Conservation (phyloP, 23 tunicate genomes). For the Trididemnum nubilum region DNA sequence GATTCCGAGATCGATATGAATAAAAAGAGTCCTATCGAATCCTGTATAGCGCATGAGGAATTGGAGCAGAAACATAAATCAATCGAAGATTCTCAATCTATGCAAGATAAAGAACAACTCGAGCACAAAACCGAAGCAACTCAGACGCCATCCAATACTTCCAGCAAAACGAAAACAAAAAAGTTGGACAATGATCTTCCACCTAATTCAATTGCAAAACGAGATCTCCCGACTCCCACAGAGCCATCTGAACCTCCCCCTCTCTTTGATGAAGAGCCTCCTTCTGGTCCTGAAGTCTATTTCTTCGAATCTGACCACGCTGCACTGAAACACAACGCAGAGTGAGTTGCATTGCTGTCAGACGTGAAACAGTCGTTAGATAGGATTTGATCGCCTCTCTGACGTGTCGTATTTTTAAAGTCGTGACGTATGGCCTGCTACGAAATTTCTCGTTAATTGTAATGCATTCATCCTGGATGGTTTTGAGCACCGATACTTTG, state of each 20-base stretch:
- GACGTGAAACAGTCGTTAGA: too few species aligned
- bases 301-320: slow-evolving; percentile 89
- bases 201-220: not conserved
- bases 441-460: too few species aligned
- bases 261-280: slow-evolving; percentile 77
- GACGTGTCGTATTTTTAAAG: not conserved
- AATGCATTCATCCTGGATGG: too few species aligned
- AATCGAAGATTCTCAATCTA: not conserved
- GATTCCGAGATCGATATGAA: slow-evolving; percentile 8
- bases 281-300: slow-evolving; percentile 80
- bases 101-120: not conserved
- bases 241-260: slow-evolving; percentile 74
- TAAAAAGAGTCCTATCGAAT: not conserved
- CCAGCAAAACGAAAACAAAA: slow-evolving; percentile 1
- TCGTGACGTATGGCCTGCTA: not conserved
- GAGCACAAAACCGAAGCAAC: not conserved
- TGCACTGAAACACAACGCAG: slow-evolving; percentile 81
- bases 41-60: not conserved
- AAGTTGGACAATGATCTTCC: not conserved
- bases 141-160: not conserved
- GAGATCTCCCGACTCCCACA: not conserved
- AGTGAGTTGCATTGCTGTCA: slow-evolving; percentile 46
- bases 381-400: too few species aligned
- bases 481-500: too few species aligned
- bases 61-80: not conserved